Percentiles rank a stretch among this genome's conserved stretches.
These are phyloP conservation scores for Hydrozoanthus tunicans DNA, from an alignment of 64 coral and sea anemone genomes.

Conservation along the genomic window DNA sequence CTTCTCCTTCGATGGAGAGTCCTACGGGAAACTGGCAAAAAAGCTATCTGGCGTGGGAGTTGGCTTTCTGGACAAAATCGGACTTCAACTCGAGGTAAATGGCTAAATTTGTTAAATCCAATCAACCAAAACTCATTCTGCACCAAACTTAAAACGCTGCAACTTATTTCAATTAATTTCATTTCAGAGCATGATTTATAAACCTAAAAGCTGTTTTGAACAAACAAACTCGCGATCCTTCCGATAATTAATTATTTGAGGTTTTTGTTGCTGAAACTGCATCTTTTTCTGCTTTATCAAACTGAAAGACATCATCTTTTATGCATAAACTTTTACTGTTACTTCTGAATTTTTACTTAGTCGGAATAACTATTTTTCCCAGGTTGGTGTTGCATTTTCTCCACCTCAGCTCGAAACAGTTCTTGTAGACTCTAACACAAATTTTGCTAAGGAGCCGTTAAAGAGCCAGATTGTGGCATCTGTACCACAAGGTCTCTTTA, in stretches of 20 bases:
- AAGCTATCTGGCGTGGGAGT: slow-evolving; percentile 82
- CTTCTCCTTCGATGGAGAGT: slow-evolving; percentile 90
- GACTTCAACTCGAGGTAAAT: slow-evolving; percentile 83
- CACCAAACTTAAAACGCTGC: no score
- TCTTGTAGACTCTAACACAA: slow-evolving; percentile 59
- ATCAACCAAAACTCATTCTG: no score
- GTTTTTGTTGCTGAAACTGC: no score
- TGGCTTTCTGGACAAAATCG: slow-evolving; percentile 85
- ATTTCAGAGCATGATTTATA: no score
- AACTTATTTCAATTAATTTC: no score
- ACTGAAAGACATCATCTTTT: no score
- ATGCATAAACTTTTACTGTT: neutral
- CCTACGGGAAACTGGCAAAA: slow-evolving; percentile 78
- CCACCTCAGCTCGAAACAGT: slow-evolving; percentile 65
- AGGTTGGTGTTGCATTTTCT: slow-evolving; percentile 87
- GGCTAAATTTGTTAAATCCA: no score
- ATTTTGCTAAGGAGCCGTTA: slow-evolving; percentile 90
- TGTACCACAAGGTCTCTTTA: slow-evolving; percentile 79
- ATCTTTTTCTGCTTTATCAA: no score
- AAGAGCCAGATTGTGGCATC: slow-evolving; percentile 28
- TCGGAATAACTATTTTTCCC: neutral
- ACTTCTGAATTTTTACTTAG: no score
- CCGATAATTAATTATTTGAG: no score
- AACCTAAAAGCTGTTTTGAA: no score
- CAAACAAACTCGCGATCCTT: no score